Conservation (phyloP, 2,888 invertebrate species). For the Sarcophaga caerulescens region DNA sequence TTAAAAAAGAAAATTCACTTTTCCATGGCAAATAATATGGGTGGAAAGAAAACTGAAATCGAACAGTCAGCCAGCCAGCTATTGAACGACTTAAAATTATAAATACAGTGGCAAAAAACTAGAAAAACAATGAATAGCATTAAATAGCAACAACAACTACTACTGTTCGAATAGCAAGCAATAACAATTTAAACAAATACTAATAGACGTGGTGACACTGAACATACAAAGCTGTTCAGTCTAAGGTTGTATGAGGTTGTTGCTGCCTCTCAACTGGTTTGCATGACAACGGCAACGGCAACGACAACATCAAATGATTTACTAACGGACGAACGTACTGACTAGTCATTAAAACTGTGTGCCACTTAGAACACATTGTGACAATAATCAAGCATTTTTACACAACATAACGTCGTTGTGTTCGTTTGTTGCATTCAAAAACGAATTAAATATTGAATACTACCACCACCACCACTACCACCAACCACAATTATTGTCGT, state of each 20-base stretch:
- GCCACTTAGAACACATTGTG: constrained; percentile 31
- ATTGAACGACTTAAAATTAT: constrained; percentile 37
- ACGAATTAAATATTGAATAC: constrained; percentile 36
- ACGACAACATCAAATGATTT: constrained; percentile 22
- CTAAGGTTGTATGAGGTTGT: constrained; percentile 67
- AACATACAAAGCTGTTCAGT: constrained; percentile 70
- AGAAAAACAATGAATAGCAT: constrained; percentile 71
- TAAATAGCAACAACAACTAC: constrained; percentile 71
- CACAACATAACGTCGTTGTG: neutral
- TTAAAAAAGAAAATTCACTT: neutral
- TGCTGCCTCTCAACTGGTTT: constrained; percentile 69
- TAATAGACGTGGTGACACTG: constrained; percentile 79
- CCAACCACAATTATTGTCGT: neutral
- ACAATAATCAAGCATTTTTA: constrained; percentile 43
- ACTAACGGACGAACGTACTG: neutral
- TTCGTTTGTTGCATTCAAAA: constrained; percentile 4
- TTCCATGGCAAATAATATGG: constrained; percentile 16
- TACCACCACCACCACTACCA: constrained; percentile 20
- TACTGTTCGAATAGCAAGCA: neutral
- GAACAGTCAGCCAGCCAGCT: too few relatives aligned
- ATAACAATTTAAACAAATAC: constrained; percentile 70
- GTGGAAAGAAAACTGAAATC: neutral
- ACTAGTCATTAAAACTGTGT: too few relatives aligned
- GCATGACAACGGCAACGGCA: constrained; percentile 51
- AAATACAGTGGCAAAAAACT: constrained; percentile 51